Percentiles rank a stretch among this genome's conserved stretches.
Conservation (phyloP, 2,113 vertebrate genomes). For the Calyptommatus sinebrachiatus region DNA sequence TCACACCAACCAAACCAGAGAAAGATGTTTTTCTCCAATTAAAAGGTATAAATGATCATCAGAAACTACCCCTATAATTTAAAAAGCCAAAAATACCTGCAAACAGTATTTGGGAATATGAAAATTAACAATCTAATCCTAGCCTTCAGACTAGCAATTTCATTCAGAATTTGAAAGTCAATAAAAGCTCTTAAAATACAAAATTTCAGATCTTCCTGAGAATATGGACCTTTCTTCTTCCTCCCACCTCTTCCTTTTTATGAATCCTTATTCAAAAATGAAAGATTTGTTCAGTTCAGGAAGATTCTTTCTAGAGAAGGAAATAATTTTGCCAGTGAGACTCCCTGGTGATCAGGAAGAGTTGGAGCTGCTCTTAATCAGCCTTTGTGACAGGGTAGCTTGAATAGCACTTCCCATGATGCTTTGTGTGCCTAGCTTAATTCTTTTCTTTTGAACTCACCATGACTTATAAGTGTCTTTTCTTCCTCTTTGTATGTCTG, state of each 20-base stretch:
- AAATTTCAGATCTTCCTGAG: constrained; percentile 61
- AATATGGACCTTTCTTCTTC: constrained; percentile 66
- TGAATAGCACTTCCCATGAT: constrained; percentile 82
- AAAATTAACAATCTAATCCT: constrained; percentile 40
- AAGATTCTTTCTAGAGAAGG: constrained; percentile 75
- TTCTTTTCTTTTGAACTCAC: constrained; percentile 81
- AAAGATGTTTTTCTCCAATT: background rate
- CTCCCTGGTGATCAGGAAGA: constrained; percentile 81
- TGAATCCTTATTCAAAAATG: constrained; percentile 76
- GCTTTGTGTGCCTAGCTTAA: constrained; percentile 76
- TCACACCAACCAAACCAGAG: too few species aligned
- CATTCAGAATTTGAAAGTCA: constrained; percentile 51
- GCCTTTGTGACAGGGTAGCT: constrained; percentile 76
- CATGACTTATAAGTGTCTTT: constrained; percentile 78
- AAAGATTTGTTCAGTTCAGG: constrained; percentile 77
- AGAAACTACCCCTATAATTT: constrained; percentile 27
- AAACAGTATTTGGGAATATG: constrained; percentile 38
- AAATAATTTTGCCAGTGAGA: constrained; percentile 81
- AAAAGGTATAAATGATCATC: background rate
- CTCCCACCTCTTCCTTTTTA: constrained; percentile 65
- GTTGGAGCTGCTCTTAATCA: constrained; percentile 80
- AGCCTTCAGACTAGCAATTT: constrained; percentile 50
- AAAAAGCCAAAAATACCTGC: constrained; percentile 23
- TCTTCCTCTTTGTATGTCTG: constrained; percentile 76
- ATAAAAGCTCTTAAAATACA: constrained; percentile 67